Evolutionary conservation across 2,113 vertebrate genomes (phyloP).

Genomic region (Galeopterus variegatus): DNA sequence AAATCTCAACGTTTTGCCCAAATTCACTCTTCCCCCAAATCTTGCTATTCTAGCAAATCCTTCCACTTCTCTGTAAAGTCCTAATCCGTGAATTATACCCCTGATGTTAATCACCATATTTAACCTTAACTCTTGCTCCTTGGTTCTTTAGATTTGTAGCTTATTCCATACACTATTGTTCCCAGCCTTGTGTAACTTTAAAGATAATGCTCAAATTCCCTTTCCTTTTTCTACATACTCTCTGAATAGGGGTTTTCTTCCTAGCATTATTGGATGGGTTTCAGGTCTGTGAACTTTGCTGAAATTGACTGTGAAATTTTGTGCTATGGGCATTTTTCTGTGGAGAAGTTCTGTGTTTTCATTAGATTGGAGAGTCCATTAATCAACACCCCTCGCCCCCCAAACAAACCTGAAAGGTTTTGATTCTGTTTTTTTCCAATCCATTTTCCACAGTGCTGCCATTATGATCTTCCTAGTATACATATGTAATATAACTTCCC

Average conservation of each 20-base stretch:
- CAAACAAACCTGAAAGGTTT: not conserved
- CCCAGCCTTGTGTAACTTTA: not conserved
- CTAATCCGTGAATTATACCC: not conserved
- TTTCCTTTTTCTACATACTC: not conserved
- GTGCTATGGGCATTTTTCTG: not conserved
- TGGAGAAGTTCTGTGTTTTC: not conserved
- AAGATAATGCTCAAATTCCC: not conserved
- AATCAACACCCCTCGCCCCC: not conserved
- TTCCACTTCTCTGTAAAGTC: not conserved
- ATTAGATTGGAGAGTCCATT: not conserved
- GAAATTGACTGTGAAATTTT: not conserved
- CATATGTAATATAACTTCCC: too few species aligned
- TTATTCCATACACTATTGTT: not conserved
- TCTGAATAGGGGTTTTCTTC: not conserved
- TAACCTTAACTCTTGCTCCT: not conserved
- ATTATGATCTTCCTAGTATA: too few species aligned
- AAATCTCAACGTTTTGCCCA: not conserved
- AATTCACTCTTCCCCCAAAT: not conserved
- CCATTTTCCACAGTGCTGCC: not conserved
- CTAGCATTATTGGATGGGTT: not conserved
- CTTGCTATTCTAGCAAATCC: not conserved
- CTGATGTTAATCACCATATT: not conserved
- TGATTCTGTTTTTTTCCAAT: not conserved
- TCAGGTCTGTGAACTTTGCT: not conserved
- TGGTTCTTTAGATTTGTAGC: not conserved